A percentile compares a stretch with the other conserved stretches of the same genome.
These are phyloP conservation scores for Agrenia bidenticulata DNA, from an alignment of 2,888 invertebrate species.

Conservation along the genomic window DNA sequence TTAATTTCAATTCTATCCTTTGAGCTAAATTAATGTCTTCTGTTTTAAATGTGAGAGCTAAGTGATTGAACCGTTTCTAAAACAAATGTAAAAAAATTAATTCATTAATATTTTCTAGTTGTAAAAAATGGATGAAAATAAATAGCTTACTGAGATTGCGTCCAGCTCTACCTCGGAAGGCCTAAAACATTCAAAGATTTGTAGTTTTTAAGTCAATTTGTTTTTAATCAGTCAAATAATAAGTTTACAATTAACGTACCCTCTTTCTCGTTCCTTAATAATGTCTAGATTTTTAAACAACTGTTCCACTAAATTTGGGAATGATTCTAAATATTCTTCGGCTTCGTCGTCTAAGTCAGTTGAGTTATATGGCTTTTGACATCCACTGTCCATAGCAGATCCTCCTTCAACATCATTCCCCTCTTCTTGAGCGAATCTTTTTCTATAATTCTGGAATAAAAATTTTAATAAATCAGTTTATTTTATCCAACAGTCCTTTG, in stretches of 20 bases:
- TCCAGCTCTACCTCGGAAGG: constrained; percentile 29
- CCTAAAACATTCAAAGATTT: too few relatives aligned
- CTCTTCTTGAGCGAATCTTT: constrained; percentile 42
- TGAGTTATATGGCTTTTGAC: constrained; percentile 15
- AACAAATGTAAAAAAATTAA: constrained; percentile 20
- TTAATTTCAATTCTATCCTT: constrained; percentile 29
- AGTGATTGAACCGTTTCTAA: constrained; percentile 45
- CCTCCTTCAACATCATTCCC: constrained; percentile 49
- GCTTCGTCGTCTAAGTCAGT: constrained; percentile 49
- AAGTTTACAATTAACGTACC: constrained; percentile 1
- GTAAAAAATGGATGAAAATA: background rate
- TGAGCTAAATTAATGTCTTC: constrained; percentile 43
- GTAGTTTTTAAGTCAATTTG: too few relatives aligned
- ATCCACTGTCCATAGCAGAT: constrained; percentile 28
- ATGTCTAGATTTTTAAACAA: constrained; percentile 46
- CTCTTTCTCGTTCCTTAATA: constrained; percentile 24
- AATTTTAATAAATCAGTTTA: too few relatives aligned
- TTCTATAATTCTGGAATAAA: constrained; percentile 27
- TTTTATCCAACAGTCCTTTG: too few relatives aligned
- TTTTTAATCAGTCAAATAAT: too few relatives aligned
- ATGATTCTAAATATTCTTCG: constrained; percentile 47
- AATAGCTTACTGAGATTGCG: constrained; percentile 30
- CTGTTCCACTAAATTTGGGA: constrained; percentile 44
- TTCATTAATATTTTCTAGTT: background rate
- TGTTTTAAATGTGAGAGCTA: constrained; percentile 48